Evolutionary conservation across 2,888 invertebrate genomes (phyloP).

Genomic region (Cheiracanthium punctorium): DNA sequence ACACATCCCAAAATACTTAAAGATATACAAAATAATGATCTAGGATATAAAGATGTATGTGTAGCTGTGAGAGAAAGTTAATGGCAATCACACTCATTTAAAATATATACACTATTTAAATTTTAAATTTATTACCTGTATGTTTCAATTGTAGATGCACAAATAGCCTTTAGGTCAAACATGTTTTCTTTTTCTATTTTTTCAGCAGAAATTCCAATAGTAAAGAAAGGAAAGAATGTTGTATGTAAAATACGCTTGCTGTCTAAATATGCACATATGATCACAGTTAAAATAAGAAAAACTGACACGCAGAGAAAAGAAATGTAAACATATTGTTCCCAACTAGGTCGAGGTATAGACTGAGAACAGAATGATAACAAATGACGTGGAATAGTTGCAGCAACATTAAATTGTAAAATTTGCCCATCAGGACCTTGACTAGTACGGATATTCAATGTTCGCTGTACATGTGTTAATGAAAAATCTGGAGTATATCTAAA

Average conservation of each 20-base stretch:
- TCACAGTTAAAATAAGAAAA: conserved; percentile 81
- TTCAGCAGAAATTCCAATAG: conserved; percentile 50
- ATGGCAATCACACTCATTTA: no score
- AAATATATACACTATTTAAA: neutral
- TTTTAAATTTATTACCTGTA: no score
- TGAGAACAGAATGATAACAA: conserved; percentile 83
- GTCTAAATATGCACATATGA: conserved; percentile 84
- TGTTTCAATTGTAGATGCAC: conserved; percentile 29
- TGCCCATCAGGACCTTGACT: conserved; percentile 71
- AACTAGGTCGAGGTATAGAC: conserved; percentile 83
- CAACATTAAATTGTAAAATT: conserved; percentile 82
- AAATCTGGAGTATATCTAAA: conserved; percentile 88
- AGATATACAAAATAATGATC: no score
- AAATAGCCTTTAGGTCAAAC: conserved; percentile 67
- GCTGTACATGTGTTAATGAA: conserved; percentile 84
- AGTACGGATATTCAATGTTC: conserved; percentile 79
- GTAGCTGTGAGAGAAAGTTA: no score
- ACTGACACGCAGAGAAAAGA: conserved; percentile 80
- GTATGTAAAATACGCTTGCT: conserved; percentile 52
- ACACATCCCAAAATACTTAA: no score
- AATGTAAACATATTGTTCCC: conserved; percentile 85
- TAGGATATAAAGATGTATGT: no score
- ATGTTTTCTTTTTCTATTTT: conserved; percentile 67
- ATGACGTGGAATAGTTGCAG: conserved; percentile 82
- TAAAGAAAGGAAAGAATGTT: conserved; percentile 57